Percentiles rank a stretch among this genome's conserved stretches.
phyloP scores from a whole-genome alignment of 2,113 vertebrate species.

The Calypte anna region DNA sequence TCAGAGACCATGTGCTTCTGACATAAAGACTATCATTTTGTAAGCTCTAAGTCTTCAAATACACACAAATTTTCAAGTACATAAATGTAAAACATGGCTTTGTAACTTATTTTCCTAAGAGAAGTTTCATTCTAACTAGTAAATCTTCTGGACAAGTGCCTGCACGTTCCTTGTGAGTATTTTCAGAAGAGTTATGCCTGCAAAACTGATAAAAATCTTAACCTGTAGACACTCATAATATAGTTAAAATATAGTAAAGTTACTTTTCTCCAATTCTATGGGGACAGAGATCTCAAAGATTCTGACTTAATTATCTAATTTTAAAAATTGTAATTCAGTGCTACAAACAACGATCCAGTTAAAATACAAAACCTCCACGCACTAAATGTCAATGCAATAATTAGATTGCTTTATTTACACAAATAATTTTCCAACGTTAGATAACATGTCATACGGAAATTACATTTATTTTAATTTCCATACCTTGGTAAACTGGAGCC shows the following conservation, averaged over 20 bases:
- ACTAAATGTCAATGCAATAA: not conserved
- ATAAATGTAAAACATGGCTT: not conserved
- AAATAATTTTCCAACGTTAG: not conserved
- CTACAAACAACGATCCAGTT: not conserved
- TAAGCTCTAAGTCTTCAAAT: not conserved
- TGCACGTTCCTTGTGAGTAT: not conserved
- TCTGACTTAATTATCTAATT: not conserved
- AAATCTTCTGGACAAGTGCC: not conserved
- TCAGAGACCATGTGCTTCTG: not conserved
- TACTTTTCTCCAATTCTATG: not conserved
- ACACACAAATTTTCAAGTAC: not conserved
- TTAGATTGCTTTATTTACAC: not conserved
- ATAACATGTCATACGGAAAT: not conserved
- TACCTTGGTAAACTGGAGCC: not conserved
- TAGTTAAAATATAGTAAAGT: not conserved
- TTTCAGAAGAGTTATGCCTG: not conserved
- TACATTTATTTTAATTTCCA: not conserved
- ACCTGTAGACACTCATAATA: accelerated
- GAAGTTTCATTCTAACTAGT: not conserved
- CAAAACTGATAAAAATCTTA: not conserved
- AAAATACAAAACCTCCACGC: not conserved
- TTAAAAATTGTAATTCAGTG: not conserved
- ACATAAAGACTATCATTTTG: not conserved
- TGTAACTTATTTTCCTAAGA: not conserved
- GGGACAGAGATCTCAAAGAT: not conserved